These are phyloP conservation scores for Trematomus bernacchii DNA, from an alignment of 2,797 vertebrate genomes.

Conservation along the genomic window DNA sequence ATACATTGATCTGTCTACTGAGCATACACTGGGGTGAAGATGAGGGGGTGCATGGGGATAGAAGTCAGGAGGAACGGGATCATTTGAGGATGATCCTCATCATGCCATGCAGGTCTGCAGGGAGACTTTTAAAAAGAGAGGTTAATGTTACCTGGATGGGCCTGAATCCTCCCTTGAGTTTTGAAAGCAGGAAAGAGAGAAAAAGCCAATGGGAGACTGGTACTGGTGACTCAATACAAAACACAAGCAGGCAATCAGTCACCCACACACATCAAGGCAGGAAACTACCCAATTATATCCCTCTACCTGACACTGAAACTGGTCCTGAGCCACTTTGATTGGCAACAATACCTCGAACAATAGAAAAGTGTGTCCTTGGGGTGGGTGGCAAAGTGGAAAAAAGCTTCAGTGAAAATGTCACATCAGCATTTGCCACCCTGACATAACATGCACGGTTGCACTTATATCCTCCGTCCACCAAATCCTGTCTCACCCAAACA, in stretches of 20 bases:
- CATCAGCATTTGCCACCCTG: constrained; percentile 9
- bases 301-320: constrained; percentile 25
- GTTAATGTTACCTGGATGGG: constrained; percentile 89
- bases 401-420: constrained; percentile 28
- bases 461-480: background rate
- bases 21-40: constrained; percentile 48
- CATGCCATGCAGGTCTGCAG: constrained; percentile 85
- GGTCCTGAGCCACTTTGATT: constrained; percentile 9
- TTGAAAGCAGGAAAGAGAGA: constrained; percentile 97
- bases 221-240: constrained; percentile 67
- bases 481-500: constrained; percentile 18
- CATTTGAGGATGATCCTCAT: constrained; percentile 59
- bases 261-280: constrained; percentile 39
- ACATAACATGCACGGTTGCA: constrained; percentile 13
- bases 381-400: constrained; percentile 9
- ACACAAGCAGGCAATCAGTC: constrained; percentile 40
- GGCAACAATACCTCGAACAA: background rate
- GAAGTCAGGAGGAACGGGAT: constrained; percentile 44
- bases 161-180: constrained; percentile 99
- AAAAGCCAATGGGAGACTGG: constrained; percentile 93
- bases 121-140: constrained; percentile 61
- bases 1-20: constrained; percentile 15
- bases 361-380: background rate
- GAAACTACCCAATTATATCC: constrained; percentile 25
- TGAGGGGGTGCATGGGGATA: constrained; percentile 32